Percentiles rank a stretch among this genome's conserved stretches.
Conservation (phyloP, 2,888 invertebrate species). For the Mesoligia furuncula region DNA sequence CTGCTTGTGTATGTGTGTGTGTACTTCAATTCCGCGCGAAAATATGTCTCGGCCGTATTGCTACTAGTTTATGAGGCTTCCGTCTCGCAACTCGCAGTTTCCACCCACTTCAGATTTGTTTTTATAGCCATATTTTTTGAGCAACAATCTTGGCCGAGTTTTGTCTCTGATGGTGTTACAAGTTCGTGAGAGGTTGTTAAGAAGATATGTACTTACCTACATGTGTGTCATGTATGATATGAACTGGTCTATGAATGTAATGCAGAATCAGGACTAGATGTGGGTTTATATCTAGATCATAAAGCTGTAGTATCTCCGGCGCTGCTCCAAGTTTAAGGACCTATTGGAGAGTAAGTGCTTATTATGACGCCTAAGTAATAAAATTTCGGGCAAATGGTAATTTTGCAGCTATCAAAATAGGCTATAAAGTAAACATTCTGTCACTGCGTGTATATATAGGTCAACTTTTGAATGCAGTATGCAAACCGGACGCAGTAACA, state of each 20-base stretch:
- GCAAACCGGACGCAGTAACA: constrained; percentile 9
- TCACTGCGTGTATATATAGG: not conserved
- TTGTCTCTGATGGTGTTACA: constrained; percentile 38
- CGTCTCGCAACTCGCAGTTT: constrained; percentile 63
- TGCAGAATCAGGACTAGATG: constrained; percentile 11
- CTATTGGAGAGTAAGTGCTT: constrained; percentile 28
- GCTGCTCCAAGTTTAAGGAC: constrained; percentile 7
- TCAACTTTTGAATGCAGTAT: constrained; percentile 8
- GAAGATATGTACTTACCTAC: constrained; percentile 14
- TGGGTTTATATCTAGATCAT: constrained; percentile 35
- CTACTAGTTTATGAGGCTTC: constrained; percentile 69
- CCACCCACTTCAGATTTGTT: constrained; percentile 68
- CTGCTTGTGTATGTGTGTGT: constrained; percentile 63
- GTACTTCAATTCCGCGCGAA: constrained; percentile 65
- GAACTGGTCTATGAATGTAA: constrained; percentile 19
- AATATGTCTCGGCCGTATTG: constrained; percentile 70
- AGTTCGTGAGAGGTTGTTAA: constrained; percentile 36
- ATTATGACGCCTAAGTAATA: constrained; percentile 15
- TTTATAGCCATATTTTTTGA: constrained; percentile 63
- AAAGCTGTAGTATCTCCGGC: constrained; percentile 32
- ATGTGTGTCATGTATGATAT: constrained; percentile 9
- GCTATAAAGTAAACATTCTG: not conserved
- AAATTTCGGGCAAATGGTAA: constrained; percentile 20
- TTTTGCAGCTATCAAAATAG: constrained; percentile 10
- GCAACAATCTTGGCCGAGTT: constrained; percentile 42